These are phyloP conservation scores for Erinaceus europaeus DNA, from an alignment of 2,113 vertebrate genomes.

Conservation along the genomic window DNA sequence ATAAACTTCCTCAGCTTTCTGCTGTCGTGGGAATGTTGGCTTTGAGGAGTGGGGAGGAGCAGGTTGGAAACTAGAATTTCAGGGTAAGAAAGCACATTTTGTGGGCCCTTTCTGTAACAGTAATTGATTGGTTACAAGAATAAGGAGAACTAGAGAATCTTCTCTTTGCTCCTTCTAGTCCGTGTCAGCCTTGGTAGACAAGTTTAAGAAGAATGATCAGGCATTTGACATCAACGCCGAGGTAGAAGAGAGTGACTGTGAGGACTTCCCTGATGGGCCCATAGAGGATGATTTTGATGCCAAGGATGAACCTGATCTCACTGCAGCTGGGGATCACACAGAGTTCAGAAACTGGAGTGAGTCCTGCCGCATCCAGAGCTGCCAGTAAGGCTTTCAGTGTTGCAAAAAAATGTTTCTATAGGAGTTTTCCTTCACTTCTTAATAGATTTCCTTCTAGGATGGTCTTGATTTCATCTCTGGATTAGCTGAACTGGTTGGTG, in stretches of 20 bases:
- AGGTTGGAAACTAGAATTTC: not conserved
- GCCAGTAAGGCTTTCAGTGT: constrained; percentile 58
- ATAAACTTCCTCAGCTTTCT: not conserved
- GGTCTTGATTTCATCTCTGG: not conserved
- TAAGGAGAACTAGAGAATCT: not conserved
- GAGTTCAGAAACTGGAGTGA: constrained; percentile 63
- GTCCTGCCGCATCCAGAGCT: constrained; percentile 24
- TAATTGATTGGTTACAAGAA: too few relatives aligned
- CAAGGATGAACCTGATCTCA: constrained; percentile 75
- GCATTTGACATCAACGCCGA: constrained; percentile 88
- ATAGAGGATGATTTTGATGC: constrained; percentile 82
- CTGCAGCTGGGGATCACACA: constrained; percentile 28
- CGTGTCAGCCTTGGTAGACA: constrained; percentile 89
- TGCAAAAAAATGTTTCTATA: not conserved
- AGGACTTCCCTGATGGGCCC: constrained; percentile 69
- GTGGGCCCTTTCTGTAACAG: not conserved
- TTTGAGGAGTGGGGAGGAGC: not conserved
- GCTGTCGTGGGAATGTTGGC: not conserved
- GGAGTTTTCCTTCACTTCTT: not conserved
- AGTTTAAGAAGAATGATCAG: constrained; percentile 89
- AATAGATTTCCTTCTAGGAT: not conserved
- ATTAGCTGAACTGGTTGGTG: not conserved
- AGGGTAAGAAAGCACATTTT: not conserved
- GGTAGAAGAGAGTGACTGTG: constrained; percentile 68
- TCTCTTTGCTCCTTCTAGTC: constrained; percentile 79